These are phyloP conservation scores for Sebastes matsubarae DNA, from an alignment of 2,797 vertebrate genomes.

Conservation along the genomic window DNA sequence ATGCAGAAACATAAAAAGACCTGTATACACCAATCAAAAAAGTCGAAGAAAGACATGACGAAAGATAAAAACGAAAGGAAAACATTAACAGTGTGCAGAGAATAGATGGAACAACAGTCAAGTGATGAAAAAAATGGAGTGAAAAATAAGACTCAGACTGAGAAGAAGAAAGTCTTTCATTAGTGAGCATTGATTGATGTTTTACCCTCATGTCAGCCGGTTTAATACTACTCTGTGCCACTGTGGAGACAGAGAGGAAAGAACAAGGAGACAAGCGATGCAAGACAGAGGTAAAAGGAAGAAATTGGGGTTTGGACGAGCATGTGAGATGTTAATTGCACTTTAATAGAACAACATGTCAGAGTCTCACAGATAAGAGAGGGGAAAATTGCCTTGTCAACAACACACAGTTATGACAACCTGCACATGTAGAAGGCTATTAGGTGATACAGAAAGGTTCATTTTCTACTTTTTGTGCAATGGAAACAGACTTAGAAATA, in stretches of 20 bases:
- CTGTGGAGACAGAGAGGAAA: neutral
- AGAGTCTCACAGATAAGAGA: neutral
- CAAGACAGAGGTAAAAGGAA: neutral
- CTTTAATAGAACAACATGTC: slow-evolving; percentile 38
- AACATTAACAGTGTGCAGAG: neutral
- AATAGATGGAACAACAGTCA: neutral
- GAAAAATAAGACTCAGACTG: neutral
- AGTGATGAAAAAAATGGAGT: neutral
- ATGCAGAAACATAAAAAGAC: neutral
- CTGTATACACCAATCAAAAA: neutral
- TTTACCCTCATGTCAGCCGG: slow-evolving; percentile 16
- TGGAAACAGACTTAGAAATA: too few species aligned
- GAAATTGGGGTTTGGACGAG: neutral
- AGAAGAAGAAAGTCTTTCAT: slow-evolving; percentile 9
- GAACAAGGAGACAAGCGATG: neutral
- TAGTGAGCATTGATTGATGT: neutral
- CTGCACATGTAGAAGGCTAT: neutral
- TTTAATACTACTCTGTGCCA: neutral
- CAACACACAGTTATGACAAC: neutral
- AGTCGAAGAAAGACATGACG: neutral
- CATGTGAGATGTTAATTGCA: slow-evolving; percentile 39
- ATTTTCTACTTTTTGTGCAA: too few species aligned
- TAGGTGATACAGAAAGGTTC: too few species aligned
- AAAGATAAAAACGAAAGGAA: neutral
- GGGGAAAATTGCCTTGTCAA: slow-evolving; percentile 4